Evolutionary conservation across 2,113 vertebrate genomes (phyloP).

Genomic region (Rhagologus leucostigma): DNA sequence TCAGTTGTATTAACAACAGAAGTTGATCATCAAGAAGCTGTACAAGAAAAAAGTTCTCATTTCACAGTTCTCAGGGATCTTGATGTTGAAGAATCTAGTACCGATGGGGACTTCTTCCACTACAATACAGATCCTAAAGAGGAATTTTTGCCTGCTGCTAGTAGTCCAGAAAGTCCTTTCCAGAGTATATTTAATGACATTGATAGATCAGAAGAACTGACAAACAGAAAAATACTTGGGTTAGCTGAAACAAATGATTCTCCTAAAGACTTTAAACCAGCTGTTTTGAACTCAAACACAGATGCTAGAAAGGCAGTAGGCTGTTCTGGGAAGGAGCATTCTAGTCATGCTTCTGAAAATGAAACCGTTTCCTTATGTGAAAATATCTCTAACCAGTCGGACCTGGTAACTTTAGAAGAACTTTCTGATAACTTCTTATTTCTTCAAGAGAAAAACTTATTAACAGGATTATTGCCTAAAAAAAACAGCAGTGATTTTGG

Average conservation of each 20-base stretch:
- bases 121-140: conserved; percentile 82
- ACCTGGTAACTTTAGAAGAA: conserved; percentile 75
- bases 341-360: conserved; percentile 25
- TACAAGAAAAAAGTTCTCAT: conserved; percentile 62
- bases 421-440: conserved; percentile 87
- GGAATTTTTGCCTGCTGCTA: conserved; percentile 68
- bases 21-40: conserved; percentile 67
- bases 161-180: conserved; percentile 84
- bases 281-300: neutral
- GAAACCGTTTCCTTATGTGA: conserved; percentile 49
- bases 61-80: conserved; percentile 79
- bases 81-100: conserved; percentile 84
- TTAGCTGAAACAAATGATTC: conserved; percentile 76
- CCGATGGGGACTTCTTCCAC: conserved; percentile 86
- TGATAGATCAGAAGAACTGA: conserved; percentile 71
- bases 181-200: conserved; percentile 82
- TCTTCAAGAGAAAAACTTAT: conserved; percentile 84
- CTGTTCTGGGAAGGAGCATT: conserved; percentile 38
- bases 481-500: conserved; percentile 46
- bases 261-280: conserved; percentile 50
- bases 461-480: conserved; percentile 71
- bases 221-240: conserved; percentile 72
- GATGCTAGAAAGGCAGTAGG: neutral
- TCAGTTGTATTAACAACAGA: conserved; percentile 65
- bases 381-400: conserved; percentile 50